Evolutionary conservation across 2,113 vertebrate species (phyloP), one percentile per base, ranked within the genome.

Genomic region (Nothocercus julius): DNA sequence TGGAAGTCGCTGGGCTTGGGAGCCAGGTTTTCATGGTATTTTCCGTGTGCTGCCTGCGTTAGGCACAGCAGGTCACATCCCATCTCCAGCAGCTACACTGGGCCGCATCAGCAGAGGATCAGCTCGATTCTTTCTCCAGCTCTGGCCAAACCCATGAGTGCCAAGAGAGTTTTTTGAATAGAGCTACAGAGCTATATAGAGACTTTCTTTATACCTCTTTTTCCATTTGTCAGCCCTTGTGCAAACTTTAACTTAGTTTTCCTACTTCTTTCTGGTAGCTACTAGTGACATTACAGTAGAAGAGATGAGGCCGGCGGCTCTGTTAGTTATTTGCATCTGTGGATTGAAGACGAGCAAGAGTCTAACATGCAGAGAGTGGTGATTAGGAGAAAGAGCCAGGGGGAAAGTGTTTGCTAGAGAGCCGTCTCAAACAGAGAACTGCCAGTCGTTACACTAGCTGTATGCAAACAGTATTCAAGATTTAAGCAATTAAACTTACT

Each of bases 391-490:
- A 40, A 76, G 54, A 82, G 85, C 89, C 84, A 49, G 85, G 84
- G 69, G 85, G 73, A 20, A 72, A n/a, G 53, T 36, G 64, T 72
- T 92, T 91, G 63, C 82, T 92, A 67, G 74, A 81, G 58, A 91
- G 3, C 14, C 16, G 1, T 32, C 36, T 89, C 78, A 36, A 42
- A 38, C 2, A 63, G 68, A 82, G 73, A 82, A 30, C 72, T 67
- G 62, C 11, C 70, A 74, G 40, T 44, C 34, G 2, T 85, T 10
- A 1, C 2, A 9, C 0, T 30, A 68, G 45, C 51, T 32, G 30
- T 28, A 22, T 51, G 30, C 74, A 87, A 89, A 82, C 61, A 64
- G 0, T 1, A 13, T 3, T 79, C 5, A 0, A 21, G 59, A 3
- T 42, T 90, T 38, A 40, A 90, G 83, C 78, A 54, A 54, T 27